Evolutionary conservation across 1,140 invertebrate species (phyloP).

Genomic region (Heliconius eleuchia): DNA sequence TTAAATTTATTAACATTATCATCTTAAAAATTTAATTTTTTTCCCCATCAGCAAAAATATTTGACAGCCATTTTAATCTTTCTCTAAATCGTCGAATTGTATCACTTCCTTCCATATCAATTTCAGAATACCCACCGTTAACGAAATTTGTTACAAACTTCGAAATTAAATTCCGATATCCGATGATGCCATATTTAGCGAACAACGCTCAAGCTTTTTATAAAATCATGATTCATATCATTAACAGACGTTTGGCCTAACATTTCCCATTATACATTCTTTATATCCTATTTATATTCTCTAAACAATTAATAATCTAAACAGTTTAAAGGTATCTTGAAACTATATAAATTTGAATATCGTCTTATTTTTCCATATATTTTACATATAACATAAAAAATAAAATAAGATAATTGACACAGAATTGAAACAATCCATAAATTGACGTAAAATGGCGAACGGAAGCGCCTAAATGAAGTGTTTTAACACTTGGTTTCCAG

Average conservation of each 20-base stretch:
- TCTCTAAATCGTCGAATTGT: conserved; percentile 7
- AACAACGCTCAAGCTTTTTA: conserved; percentile 22
- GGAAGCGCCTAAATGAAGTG: too few species aligned
- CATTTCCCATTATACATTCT: conserved; percentile 34
- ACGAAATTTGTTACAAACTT: conserved; percentile 31
- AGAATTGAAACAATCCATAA: too few species aligned
- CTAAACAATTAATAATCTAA: conserved; percentile 15
- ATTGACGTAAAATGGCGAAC: too few species aligned
- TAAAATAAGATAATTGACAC: too few species aligned
- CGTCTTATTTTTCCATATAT: too few species aligned
- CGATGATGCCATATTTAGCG: conserved; percentile 30
- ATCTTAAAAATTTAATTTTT: too few species aligned
- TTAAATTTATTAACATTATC: too few species aligned
- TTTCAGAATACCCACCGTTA: conserved; percentile 21
- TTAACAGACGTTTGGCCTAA: conserved; percentile 17
- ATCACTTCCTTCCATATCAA: conserved; percentile 18
- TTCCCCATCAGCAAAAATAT: neutral
- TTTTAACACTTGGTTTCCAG: too few species aligned
- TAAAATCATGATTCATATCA: conserved; percentile 33
- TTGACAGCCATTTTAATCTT: neutral
- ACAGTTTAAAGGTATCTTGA: neutral
- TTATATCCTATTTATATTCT: conserved; percentile 35
- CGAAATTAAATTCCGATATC: conserved; percentile 27
- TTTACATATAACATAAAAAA: too few species aligned
- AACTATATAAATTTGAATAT: neutral